Conservation (phyloP, 2,797 vertebrate genomes). For the Gambelia wislizenii region DNA sequence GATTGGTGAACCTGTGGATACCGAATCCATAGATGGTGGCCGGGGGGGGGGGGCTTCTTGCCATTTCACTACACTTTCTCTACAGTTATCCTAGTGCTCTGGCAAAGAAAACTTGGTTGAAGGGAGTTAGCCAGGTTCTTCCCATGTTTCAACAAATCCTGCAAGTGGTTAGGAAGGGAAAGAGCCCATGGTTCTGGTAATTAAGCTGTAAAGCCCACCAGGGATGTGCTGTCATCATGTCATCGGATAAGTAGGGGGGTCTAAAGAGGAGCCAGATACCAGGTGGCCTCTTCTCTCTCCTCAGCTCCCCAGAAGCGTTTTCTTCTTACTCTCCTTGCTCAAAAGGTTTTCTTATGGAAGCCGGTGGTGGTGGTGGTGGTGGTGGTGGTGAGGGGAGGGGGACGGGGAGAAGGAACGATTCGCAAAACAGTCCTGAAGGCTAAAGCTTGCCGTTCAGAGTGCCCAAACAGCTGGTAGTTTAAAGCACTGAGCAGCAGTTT, state of each 20-base stretch:
- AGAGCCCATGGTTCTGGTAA: constrained; percentile 66
- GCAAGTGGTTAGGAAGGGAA: constrained; percentile 44
- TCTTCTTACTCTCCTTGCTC: constrained; percentile 59
- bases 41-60: too few species aligned
- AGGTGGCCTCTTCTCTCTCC: constrained; percentile 50
- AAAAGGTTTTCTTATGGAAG: constrained; percentile 57
- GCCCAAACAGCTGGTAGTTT: constrained; percentile 80
- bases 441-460: constrained; percentile 80
- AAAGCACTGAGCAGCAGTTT: constrained; percentile 78
- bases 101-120: constrained; percentile 48
- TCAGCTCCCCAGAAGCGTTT: constrained; percentile 48
- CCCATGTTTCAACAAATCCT: constrained; percentile 62
- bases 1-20: too few species aligned
- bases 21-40: too few species aligned
- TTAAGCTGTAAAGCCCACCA: constrained; percentile 72
- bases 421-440: constrained; percentile 71
- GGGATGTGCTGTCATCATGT: constrained; percentile 66
- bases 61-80: constrained; percentile 48
- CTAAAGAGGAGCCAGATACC: constrained; percentile 59
- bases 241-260: constrained; percentile 68
- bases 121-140: constrained; percentile 25
- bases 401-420: constrained; percentile 36
- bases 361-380: too few species aligned
- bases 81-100: constrained; percentile 43
- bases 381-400: constrained; percentile 39